Evolutionary conservation across 2,888 invertebrate species (phyloP), one percentile per base, ranked within the genome.

Genomic region (Exephanes ischioxanthus): DNA sequence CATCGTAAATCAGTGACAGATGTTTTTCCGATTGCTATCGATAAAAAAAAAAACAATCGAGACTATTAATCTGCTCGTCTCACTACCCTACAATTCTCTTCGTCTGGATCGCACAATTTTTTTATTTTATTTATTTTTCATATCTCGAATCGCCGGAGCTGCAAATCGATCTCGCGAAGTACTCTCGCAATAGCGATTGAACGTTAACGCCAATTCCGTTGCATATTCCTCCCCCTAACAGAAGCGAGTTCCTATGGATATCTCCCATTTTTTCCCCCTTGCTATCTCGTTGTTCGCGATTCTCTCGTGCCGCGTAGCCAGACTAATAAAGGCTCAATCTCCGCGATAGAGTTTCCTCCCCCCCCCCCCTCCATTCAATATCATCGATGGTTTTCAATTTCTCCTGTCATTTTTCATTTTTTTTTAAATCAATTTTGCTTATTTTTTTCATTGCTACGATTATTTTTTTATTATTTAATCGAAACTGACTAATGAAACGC

Each of bases 111-210:
- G 26, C 22, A 22, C 58, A 14, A 58, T 58, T 14, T 30, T 70
- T 78, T 26, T 45, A 0, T 63, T 16, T 26, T 19, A 58, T 72
- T 19, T 55, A 33, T 14, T 61, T 33, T 30, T 51, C 63, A 66
- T 66, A n/a, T 48, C 48, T 58, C 45, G 61, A 58, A 78, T 33
- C 70, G 61, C 26, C 19, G 68, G 58, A 30, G 30, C 33, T 76
- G 77, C 45, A 30, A 78, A 78, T 78, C 67, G 70, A 78, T 78
- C 68, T 55, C 58, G 61, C 45, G 61, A 45, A 55, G 16, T 33
- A 30, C n/a, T 26, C 11, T 19, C 11, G 58, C 26, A 26, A 33
- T 55, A 48, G 37, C 58, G 73, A 19, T 58, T 73, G 67, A 67
- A 45, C 22, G 58, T 58, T 70, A 19, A 58, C 48, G 45, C 70